Percentiles rank a stretch among this genome's conserved stretches.
Evolutionary conservation across 1,140 invertebrate species (phyloP).

Genomic region (Steinernema feltiae): DNA sequence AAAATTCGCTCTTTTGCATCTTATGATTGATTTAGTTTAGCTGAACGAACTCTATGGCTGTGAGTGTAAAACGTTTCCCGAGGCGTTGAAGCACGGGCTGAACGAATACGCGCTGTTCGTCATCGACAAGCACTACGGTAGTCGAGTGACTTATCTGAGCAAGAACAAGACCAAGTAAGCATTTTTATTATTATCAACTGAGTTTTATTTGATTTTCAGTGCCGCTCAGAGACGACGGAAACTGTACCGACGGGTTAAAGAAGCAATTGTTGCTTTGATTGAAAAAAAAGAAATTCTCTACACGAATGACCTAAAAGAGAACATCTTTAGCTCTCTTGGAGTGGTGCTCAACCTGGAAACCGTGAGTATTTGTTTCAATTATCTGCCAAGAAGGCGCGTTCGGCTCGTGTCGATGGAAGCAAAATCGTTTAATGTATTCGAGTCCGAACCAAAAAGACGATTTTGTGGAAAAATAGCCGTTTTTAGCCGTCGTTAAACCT

Average conservation of each 20-base stretch:
- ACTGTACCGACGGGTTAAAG: neutral
- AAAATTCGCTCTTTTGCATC: neutral
- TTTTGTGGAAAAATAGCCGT: no score
- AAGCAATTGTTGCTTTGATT: neutral
- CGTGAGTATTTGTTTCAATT: no score
- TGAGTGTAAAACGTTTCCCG: neutral
- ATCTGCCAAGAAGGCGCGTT: no score
- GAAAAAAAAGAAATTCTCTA: neutral
- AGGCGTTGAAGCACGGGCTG: neutral
- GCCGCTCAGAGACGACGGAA: neutral
- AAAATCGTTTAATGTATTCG: no score
- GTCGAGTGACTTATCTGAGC: neutral
- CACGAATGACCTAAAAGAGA: neutral
- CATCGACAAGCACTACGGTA: neutral
- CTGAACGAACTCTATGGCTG: neutral
- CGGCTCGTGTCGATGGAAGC: no score
- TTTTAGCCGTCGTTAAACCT: no score
- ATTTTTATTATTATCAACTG: neutral
- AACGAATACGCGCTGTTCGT: neutral
- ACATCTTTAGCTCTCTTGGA: neutral
- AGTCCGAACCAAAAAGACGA: no score
- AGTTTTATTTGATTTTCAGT: neutral
- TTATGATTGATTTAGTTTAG: neutral
- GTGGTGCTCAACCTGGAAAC: neutral
- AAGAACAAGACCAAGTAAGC: no score